Evolutionary conservation across 1,140 invertebrate genomes (phyloP), one percentile per base, ranked within the genome.

Genomic region (Drosophila aff.): DNA sequence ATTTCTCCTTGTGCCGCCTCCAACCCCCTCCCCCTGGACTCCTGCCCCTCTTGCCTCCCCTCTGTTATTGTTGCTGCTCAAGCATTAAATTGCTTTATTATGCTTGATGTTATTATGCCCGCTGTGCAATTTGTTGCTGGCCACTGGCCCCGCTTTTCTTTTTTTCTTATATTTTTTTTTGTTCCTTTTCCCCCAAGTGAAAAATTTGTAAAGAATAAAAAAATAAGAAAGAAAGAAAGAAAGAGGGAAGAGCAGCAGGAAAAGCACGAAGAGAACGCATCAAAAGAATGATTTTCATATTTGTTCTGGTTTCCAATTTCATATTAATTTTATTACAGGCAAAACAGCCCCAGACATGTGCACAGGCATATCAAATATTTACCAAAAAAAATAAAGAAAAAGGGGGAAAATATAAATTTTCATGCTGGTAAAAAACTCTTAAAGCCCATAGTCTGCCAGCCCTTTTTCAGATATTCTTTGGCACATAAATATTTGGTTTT

Each of bases 81-180:
- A 83, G 81, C 82, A 85, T 83, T 83, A 85, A 85, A 85, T 85
- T 85, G 82, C 81, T 85, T 85, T 85, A 83, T 85, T 85, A 85
- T 83, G 81, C 82, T 83, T 83, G 77, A 80, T 79, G 77, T 78
- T 83, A 80, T 82, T 84, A 79, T 81, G 82, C 68, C 74, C 81
- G 76, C 71, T 72, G 76, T 76, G 80, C 81, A 83, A 79, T 83
- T 83, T 79, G 80, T 62, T 76, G 76, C 75, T 75, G 81, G 68
- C 81, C 81, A 64, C 58, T 64, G 60, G 26, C 10, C 18, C 62
- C 36, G 11, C 46, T 6, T 13, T 52, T 28, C 46, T 23, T 47
- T 15, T 7, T 6, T 3, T 6, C 6, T 1, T 15, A 41, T 57
- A 15, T 11, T 13, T 13, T 5, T 46, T 60, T 18, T 21, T 36